These are phyloP conservation scores for Chrysogorgia sp. DNA, from an alignment of 92 coral and sea anemone species.

Conservation along the genomic window DNA sequence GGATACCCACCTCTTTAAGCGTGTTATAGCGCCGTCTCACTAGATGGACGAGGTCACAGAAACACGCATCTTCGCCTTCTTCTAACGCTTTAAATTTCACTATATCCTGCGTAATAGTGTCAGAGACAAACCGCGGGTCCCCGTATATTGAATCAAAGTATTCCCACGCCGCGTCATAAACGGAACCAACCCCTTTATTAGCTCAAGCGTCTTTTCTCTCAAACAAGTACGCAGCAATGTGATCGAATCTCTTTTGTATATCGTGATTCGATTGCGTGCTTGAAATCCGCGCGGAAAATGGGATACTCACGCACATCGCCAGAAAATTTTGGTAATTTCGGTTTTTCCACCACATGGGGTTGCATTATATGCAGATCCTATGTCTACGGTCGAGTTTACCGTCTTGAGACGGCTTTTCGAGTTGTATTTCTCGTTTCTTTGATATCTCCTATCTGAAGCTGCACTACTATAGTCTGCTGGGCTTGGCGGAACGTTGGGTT, in stretches of 20 bases:
- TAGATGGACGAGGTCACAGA: slow-evolving; percentile 65
- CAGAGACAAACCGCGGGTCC: slow-evolving; percentile 66
- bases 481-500: no score
- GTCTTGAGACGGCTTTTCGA: no score
- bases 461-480: no score
- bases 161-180: slow-evolving; percentile 65
- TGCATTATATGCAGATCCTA: no score
- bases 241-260: slow-evolving; percentile 61
- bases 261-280: slow-evolving; percentile 61
- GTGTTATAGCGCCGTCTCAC: slow-evolving; percentile 43
- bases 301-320: slow-evolving; percentile 69
- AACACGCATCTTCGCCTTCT: slow-evolving; percentile 61
- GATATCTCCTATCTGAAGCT: no score
- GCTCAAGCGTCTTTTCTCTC: slow-evolving; percentile 59
- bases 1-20: slow-evolving; percentile 40
- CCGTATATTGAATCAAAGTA: slow-evolving; percentile 66
- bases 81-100: slow-evolving; percentile 57
- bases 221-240: slow-evolving; percentile 63
- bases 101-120: slow-evolving; percentile 65
- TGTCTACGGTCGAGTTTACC: no score
- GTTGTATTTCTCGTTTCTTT: no score
- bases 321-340: slow-evolving; percentile 65
- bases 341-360: no score
- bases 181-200: slow-evolving; percentile 68
- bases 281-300: slow-evolving; percentile 63